Conservation (phyloP, 1,140 invertebrate species). For the Lucilia cuprina region DNA sequence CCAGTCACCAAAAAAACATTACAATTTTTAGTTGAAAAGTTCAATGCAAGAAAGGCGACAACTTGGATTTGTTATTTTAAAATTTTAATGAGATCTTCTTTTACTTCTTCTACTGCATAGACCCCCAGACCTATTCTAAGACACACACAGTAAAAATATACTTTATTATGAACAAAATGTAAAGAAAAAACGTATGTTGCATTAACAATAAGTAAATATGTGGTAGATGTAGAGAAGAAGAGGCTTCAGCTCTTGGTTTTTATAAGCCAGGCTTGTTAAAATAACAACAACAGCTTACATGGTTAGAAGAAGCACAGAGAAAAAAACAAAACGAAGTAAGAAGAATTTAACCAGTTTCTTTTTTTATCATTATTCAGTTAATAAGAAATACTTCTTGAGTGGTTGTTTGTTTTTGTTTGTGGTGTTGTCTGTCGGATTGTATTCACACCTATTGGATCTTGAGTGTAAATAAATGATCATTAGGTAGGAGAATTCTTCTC, state of each 20-base stretch:
- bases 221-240: neutral
- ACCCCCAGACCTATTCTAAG: neutral
- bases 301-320: neutral
- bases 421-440: neutral
- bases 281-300: slow-evolving; percentile 4
- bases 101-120: neutral
- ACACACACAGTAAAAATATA: neutral
- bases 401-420: neutral
- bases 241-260: neutral
- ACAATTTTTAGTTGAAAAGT: neutral
- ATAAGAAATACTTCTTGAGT: slow-evolving; percentile 1
- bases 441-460: neutral
- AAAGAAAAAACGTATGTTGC: neutral
- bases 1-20: neutral
- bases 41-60: neutral
- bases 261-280: slow-evolving; percentile 1
- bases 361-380: neutral
- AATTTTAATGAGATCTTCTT: slow-evolving; percentile 2
- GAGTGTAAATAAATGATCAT: too few species aligned
- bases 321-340: neutral
- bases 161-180: neutral
- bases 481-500: too few species aligned
- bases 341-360: slow-evolving; percentile 14
- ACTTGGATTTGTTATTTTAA: neutral
- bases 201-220: neutral